Conservation (phyloP, 2,797 vertebrate genomes). For the Cirrhinus mrigala region DNA sequence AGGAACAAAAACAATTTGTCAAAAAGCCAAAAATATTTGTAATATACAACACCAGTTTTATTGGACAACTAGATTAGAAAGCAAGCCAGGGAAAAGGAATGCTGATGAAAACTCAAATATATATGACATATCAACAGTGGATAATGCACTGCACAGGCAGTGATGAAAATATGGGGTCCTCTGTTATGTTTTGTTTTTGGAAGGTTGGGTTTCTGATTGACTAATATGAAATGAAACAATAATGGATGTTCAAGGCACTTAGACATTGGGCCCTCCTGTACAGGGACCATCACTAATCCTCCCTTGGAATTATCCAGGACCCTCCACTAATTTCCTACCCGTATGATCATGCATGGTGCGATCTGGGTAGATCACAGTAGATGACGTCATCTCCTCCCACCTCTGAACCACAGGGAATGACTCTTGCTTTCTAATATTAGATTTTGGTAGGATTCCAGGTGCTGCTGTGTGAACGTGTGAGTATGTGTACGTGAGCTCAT, state of each 20-base stretch:
- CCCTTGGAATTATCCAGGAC: neutral
- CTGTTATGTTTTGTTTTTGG: neutral
- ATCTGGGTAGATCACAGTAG: conserved; percentile 6
- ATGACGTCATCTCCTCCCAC: conserved; percentile 28
- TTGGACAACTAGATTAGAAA: neutral
- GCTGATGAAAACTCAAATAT: neutral
- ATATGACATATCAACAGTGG: neutral
- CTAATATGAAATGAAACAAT: neutral
- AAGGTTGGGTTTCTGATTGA: neutral
- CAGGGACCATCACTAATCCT: neutral
- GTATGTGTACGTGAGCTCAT: conserved; percentile 9
- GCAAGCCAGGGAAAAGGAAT: neutral
- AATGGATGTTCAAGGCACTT: conserved; percentile 1
- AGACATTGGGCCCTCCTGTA: neutral
- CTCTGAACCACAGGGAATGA: conserved; percentile 21
- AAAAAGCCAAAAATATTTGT: neutral
- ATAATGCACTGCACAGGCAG: neutral
- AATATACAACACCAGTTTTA: neutral
- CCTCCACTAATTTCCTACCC: neutral
- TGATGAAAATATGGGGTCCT: neutral
- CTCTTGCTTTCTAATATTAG: conserved; percentile 49
- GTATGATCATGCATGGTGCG: neutral
- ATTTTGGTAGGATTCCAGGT: conserved; percentile 34
- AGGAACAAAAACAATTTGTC: neutral
- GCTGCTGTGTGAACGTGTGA: conserved; percentile 15